Evolutionary conservation across 2,888 invertebrate species (phyloP), one percentile per base, ranked within the genome.

Genomic region (Xestia sexstrigata): DNA sequence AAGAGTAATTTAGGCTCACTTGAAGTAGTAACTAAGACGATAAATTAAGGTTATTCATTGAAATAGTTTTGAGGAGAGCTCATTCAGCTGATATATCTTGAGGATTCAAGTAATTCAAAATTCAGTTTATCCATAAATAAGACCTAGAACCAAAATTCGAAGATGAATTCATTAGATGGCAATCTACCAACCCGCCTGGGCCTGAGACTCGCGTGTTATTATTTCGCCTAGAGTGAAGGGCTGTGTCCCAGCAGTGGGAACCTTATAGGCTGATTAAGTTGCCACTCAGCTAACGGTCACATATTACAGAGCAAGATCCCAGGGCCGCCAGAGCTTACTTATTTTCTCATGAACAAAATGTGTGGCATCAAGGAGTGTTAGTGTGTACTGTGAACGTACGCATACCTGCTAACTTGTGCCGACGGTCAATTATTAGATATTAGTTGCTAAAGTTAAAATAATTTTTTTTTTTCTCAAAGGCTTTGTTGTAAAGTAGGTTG

Each of bases 11-110:
- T 69, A 39, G 20, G 23, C n/a, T 20, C 39, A 8, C 23, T 78
- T 69, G 6, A 71, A 81, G 7, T 76, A 35, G 76, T 39, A 39
- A 42, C 15, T 73, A 26, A 67, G 67, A 13, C 13, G 17, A 45
- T 80, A 39, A 81, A 76, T 81, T 66, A 30, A n/a, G 17, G 42
- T 52, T 76, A 67, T 76, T 67, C 3, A 67, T 76, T 70, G 60
- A 52, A 70, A 76, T 47, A 66, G 70, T 52, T 66, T n/a, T 76
- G 5, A 63, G 9, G 17, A 35, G 47, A 49, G n/a, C 9, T 66
- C 1, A 26, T 58, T 72, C 17, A 58, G 49, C 15, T 11, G n/a
- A 39, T 62, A n/a, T 20, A 55, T 63, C 8, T 52, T 58, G 20
- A 71, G 8, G 15, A 11, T 70, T 58, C 2, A 39, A 42, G 58